These are phyloP conservation scores for Pipistrellus nathusii DNA, from an alignment of 2,797 vertebrate species.

Conservation along the genomic window DNA sequence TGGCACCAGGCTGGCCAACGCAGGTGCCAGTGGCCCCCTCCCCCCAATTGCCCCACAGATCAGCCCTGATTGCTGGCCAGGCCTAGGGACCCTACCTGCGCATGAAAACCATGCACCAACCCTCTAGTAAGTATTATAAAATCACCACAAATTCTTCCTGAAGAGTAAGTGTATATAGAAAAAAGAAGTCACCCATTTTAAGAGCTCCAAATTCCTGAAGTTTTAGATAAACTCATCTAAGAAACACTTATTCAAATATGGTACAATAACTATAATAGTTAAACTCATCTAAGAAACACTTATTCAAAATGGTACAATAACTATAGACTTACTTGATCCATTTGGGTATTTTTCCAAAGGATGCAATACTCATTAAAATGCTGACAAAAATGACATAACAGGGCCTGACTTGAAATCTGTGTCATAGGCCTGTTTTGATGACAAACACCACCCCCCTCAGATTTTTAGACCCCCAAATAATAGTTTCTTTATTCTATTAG, in stretches of 20 bases:
- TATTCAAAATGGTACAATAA: neutral
- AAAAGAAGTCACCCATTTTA: neutral
- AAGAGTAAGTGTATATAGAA: constrained; percentile 1
- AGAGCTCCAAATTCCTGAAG: constrained; percentile 18
- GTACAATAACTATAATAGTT: neutral
- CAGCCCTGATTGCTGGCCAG: too few species aligned
- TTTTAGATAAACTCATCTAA: constrained; percentile 24
- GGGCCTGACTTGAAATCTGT: neutral
- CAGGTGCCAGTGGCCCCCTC: too few species aligned
- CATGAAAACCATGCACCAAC: too few species aligned
- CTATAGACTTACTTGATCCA: neutral
- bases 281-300: too few species aligned
- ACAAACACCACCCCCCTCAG: neutral
- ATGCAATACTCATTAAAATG: neutral
- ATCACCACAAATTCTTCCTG: neutral
- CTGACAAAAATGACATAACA: neutral
- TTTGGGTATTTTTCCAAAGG: neutral
- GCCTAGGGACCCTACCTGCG: too few species aligned
- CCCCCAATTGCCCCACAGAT: too few species aligned
- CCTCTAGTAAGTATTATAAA: neutral
- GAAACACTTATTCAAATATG: neutral
- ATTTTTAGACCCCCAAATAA: neutral
- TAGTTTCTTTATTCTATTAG: constrained; percentile 7
- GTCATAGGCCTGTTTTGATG: neutral
- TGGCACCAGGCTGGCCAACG: too few species aligned